Percentiles rank a stretch among this genome's conserved stretches.
Conservation (phyloP, 2,113 vertebrate genomes). For the Corythornis vintsioides region DNA sequence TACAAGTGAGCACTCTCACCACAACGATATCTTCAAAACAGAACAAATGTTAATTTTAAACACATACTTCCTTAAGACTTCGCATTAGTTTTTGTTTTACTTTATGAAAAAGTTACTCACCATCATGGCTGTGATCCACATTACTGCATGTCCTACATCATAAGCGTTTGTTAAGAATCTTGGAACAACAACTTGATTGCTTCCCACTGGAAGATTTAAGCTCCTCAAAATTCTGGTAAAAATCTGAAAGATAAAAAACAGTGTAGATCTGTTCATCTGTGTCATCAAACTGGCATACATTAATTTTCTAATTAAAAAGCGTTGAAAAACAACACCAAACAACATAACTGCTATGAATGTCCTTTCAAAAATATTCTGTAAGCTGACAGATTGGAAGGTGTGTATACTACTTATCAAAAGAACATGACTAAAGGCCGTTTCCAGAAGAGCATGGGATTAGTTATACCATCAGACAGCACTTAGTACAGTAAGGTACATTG, state of each 20-base stretch:
- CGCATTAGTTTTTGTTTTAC: neutral
- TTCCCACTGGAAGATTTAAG: constrained; percentile 96
- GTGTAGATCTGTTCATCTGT: neutral
- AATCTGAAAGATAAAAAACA: constrained; percentile 77
- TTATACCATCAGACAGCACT: neutral
- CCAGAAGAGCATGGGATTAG: neutral
- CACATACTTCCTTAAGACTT: neutral
- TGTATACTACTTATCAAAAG: neutral
- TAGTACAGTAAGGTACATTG: neutral
- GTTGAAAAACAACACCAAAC: neutral
- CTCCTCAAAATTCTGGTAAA: constrained; percentile 96
- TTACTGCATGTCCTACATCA: constrained; percentile 92
- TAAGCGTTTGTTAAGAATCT: constrained; percentile 93
- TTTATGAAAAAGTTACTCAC: constrained; percentile 73
- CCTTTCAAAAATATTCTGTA: neutral
- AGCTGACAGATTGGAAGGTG: neutral
- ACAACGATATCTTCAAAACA: neutral
- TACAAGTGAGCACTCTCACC: neutral
- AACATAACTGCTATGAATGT: neutral
- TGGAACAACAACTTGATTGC: constrained; percentile 92
- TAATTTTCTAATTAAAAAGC: neutral
- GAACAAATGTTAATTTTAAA: neutral
- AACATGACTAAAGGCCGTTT: neutral
- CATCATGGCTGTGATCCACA: constrained; percentile 98
- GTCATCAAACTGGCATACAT: neutral